Percentiles rank a stretch among this genome's conserved stretches.
Evolutionary conservation across 2,888 invertebrate species (phyloP).

Genomic region (Barypeithes pellucidus): DNA sequence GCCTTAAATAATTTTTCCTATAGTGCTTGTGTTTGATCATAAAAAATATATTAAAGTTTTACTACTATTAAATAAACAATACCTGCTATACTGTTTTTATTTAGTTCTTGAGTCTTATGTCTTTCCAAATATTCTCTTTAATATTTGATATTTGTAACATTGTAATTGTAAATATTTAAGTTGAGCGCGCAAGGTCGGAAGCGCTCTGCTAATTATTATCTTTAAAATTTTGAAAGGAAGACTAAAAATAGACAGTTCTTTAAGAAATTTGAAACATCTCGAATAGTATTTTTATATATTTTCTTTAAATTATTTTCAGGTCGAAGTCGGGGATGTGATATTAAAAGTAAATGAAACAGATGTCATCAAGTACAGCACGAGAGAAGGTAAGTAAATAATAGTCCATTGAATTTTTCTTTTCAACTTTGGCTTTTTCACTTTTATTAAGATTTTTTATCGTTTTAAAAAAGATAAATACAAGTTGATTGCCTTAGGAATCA

Average conservation of each 20-base stretch:
- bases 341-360: slow-evolving; percentile 95
- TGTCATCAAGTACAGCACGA: slow-evolving; percentile 92
- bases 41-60: too few relatives aligned
- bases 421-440: slow-evolving; percentile 33
- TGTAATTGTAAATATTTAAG: too few relatives aligned
- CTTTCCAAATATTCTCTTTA: too few relatives aligned
- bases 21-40: too few relatives aligned
- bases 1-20: too few relatives aligned
- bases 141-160: too few relatives aligned
- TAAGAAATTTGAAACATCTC: neutral
- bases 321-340: slow-evolving; percentile 95
- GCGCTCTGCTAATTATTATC: too few relatives aligned
- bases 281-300: neutral
- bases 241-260: neutral
- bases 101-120: too few relatives aligned
- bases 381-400: slow-evolving; percentile 81
- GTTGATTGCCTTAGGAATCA: slow-evolving; percentile 15
- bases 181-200: too few relatives aligned
- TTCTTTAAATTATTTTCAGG: slow-evolving; percentile 76
- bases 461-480: slow-evolving; percentile 19
- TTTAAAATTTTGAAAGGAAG: too few relatives aligned
- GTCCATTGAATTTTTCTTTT: neutral
- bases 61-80: too few relatives aligned
- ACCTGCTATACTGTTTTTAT: too few relatives aligned
- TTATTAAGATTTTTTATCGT: slow-evolving; percentile 30